These are phyloP conservation scores for Bhutanitis thaidina DNA, from an alignment of 2,888 invertebrate species.

Conservation along the genomic window DNA sequence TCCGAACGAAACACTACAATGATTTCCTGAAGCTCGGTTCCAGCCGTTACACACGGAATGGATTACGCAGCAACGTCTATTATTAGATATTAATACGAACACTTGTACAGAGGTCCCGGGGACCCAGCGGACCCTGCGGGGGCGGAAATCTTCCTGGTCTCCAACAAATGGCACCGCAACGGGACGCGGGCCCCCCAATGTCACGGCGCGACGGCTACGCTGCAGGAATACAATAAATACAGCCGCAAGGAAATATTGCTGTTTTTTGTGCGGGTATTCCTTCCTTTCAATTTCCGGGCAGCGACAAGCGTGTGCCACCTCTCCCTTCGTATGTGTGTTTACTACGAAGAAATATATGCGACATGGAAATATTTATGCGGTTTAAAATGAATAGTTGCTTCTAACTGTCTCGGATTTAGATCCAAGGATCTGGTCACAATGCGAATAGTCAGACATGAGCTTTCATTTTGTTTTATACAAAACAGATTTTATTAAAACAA, in stretches of 20 bases:
- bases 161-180: constrained; percentile 59
- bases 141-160: constrained; percentile 55
- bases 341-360: background rate
- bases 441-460: too few relatives aligned
- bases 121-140: constrained; percentile 32
- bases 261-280: constrained; percentile 32
- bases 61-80: constrained; percentile 15
- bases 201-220: constrained; percentile 36
- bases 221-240: constrained; percentile 27
- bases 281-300: constrained; percentile 32
- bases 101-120: constrained; percentile 25
- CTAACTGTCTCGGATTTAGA: too few relatives aligned
- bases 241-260: constrained; percentile 35
- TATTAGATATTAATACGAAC: constrained; percentile 13
- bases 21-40: too few relatives aligned
- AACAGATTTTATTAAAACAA: too few relatives aligned
- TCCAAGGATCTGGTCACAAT: too few relatives aligned
- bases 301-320: constrained; percentile 6
- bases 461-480: too few relatives aligned
- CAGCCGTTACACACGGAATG: constrained; percentile 17
- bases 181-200: constrained; percentile 39
- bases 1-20: too few relatives aligned
- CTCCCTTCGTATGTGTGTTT: background rate
- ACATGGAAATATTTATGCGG: background rate
- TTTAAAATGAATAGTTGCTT: too few relatives aligned